Evolutionary conservation across 2,797 vertebrate species (phyloP), one percentile per base, ranked within the genome.

Genomic region (Sardinella longiceps): DNA sequence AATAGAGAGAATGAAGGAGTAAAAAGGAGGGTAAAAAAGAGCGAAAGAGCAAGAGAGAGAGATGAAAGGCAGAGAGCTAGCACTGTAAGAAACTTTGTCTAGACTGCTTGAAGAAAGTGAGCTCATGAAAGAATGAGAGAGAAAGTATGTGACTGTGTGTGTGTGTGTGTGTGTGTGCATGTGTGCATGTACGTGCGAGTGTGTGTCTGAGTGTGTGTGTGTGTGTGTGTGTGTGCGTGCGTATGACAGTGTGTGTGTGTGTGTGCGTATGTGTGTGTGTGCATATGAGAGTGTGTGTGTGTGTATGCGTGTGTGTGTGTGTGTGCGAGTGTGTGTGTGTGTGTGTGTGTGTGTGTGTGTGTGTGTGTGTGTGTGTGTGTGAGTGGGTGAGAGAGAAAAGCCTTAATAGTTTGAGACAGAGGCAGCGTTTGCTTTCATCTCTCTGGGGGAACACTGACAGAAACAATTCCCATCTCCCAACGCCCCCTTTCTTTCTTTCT

Each of bases 361-460:
- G 70, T 43, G 70, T 77, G 18, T 23, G 37, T 7, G 66, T 37
- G 15, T 39, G 33, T 37, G 33, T 6, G 18, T 74, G 66, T 50
- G 5, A 66, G 82, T 87, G 23, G 82, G 66, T 39, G 63, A 84
- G 81, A 82, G 66, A 66, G 53, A 53, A 60, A n/a, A 60, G 14
- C n/a, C n/a, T 60, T 74, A 74, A 74, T 74, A 39, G 66, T 39
- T 74, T 74, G 70, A 77, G 50, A 51, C 7, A 37, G 43, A 80
- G 58, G 81, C 86, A 80, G 92, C 90, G 88, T 95, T 94, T 90
- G 90, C 92, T 94, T 94, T 95, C 94, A 93, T 94, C 92, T 95
- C 94, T 93, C 91, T 87, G 87, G 92, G 93, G 95, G 89, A 85
- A 86, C 86, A 81, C 94, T 94, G 94, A 95, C 94, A 95, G 92